Evolutionary conservation across 2,113 vertebrate genomes (phyloP), one percentile per base, ranked within the genome.

Genomic region (Pionites leucogaster): DNA sequence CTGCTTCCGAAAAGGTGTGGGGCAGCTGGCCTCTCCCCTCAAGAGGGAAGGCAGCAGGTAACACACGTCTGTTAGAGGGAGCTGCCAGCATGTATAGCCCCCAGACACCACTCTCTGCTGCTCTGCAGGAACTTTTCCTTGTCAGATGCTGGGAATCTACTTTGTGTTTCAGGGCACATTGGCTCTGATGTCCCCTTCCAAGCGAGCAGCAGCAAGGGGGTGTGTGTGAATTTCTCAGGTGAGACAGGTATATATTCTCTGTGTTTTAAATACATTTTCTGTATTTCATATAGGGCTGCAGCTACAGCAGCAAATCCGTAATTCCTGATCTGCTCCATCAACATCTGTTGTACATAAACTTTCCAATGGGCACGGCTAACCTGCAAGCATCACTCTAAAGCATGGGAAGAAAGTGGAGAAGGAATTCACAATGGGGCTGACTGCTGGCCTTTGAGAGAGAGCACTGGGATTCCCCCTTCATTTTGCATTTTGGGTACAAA

Each of bases 401-500:
- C 90, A 90, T 2, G 53, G 83, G 69, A 86, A 90, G 44, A 86
- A 63, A 94, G 75, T 10, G 69, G 63, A 72, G 91, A 89, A 76
- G 46, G 70, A 60, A 94, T 74, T n/a, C 68, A 72, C n/a, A 57
- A 59, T 31, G n/a, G 8, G 3, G 42, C 13, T 72, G 89, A 88
- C 79, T 88, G 47, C 76, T 88, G 86, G 83, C 76, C 81, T 84
- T 77, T 2, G 7, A 80, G 91, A 90, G 71, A 19, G 33, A 75
- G 31, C 4, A 5, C 65, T 86, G 75, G 82, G 85, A 91, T 96
- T 79, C 75, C 88, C 76, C 47, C n/a, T 41, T 50, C 33, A n/a
- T 47, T 75, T 53, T 55, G n/a, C 49, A 88, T 88, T 97, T 97
- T 92, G 68, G 82, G 55, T 88, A 86, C 75, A 86, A 95, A 91